Base-by-base conservation (phyloP, 2,888 invertebrate genomes). In the Unio delphinus region DNA sequence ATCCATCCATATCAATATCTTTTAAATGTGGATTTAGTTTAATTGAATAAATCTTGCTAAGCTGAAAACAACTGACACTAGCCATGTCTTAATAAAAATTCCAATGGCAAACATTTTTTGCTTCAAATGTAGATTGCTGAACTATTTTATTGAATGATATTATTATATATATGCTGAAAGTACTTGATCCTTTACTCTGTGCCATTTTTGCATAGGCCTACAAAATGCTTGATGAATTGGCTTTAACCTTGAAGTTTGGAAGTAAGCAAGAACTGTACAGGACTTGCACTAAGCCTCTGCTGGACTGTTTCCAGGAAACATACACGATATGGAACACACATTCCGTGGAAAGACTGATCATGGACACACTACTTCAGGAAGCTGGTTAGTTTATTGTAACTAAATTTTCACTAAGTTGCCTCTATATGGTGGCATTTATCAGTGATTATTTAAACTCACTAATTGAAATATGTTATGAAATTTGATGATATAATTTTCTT, bases 341-440 rank as follows among this genome's bases (percentile, higher is more conserved):
- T 66, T 93, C 93, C 3, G 92, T 93, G 0, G 94, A 95, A 81
- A 91, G 93, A 60, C 92, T 93, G 70, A 92, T 95, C 77, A 93
- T 95, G 83, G 92, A 93, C 79, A 92, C 93, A 4, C 71, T 90
- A 6, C 70, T 89, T 11, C 69, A 88, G 28, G 85, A 89, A 77
- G 83, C 86, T 68, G 89, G 89, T 88, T 64, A 64, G 66, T 18
- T 26, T 5, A 15, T 6, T 64, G 55, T 68, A 15, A 18, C n/a
- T 57, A 30, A 18, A 18, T 28, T 58, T 34, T 3, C 55, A 26
- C 55, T 45, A 1, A n/a, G n/a, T 15, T n/a, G 23, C 11, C 58
- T 58, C 11, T 26, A 58, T 18, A 23, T n/a, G 8, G 7, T 58
- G 58, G 26, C 23, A 23, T 58, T 58, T 58, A 11, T 28, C 26